A percentile compares a stretch with the other conserved stretches of the same genome.
Conservation (phyloP, 2,888 invertebrate species). For the Rambutsinella grinnellia region DNA sequence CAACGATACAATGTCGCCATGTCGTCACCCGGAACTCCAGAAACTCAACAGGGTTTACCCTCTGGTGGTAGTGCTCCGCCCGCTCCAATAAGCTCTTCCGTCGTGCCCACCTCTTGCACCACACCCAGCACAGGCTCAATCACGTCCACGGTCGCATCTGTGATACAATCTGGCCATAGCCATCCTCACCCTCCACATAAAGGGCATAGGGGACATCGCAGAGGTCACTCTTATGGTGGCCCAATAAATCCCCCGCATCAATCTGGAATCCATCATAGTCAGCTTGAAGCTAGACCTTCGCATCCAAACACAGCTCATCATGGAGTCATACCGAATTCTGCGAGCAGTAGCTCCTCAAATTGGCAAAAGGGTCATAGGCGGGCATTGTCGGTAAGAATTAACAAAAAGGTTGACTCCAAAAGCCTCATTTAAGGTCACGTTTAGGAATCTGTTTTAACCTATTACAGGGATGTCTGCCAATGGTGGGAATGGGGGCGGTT, state of each 20-base stretch:
- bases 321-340: slow-evolving; percentile 44
- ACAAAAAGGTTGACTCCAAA: too few relatives aligned
- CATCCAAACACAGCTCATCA: slow-evolving; percentile 65
- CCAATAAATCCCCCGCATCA: slow-evolving; percentile 58
- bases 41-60: slow-evolving; percentile 51
- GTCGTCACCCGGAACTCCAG: slow-evolving; percentile 40
- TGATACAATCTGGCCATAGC: slow-evolving; percentile 41
- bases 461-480: slow-evolving; percentile 66
- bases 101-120: slow-evolving; percentile 11
- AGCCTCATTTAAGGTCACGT: too few relatives aligned
- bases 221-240: slow-evolving; percentile 66
- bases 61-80: slow-evolving; percentile 33
- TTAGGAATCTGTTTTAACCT: too few relatives aligned
- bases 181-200: slow-evolving; percentile 51
- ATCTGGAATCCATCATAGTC: slow-evolving; percentile 62
- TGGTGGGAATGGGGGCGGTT: slow-evolving; percentile 65
- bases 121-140: slow-evolving; percentile 43
- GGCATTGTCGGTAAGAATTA: slow-evolving; percentile 46
- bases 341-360: slow-evolving; percentile 11
- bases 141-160: slow-evolving; percentile 54
- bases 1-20: slow-evolving; percentile 58
- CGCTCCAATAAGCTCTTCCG: slow-evolving; percentile 20
- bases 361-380: slow-evolving; percentile 50
- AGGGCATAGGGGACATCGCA: slow-evolving; percentile 61
- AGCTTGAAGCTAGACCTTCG: slow-evolving; percentile 65